Base-by-base conservation (phyloP, 2,888 invertebrate genomes). In the Habroteleia sp. region DNA sequence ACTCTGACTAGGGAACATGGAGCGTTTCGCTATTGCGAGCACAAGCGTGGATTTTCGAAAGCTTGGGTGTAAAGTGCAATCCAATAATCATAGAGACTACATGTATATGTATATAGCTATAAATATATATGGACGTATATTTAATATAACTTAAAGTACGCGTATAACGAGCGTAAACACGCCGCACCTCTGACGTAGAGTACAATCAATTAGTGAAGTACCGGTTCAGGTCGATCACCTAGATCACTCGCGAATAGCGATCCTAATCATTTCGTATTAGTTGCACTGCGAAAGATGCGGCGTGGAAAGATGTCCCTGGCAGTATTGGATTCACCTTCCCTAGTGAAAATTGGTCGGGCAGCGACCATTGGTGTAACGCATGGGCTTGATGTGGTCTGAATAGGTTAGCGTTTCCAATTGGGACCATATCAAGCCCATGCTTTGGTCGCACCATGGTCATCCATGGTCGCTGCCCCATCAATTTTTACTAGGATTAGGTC, bases 171-270 rank as follows among this genome's bases (percentile, higher is more conserved):
- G 63, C 76, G 77, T 78, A 72, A 76, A 74, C 16, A 79, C 74
- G 79, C 63, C 81, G 84, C 83, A 83, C 85, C 84, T 83, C 82
- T 83, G 83, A 86, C 84, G 81, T 85, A 84, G 84, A 85, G 84
- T 85, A 87, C 87, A 87, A 87, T 86, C 82, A 83, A 82, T 85
- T 83, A 85, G 83, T 69, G 82, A 84, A 86, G 82, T 85, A 84
- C 81, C 83, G 83, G 82, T 84, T 81, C 80, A 79, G 79, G 62
- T 82, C 79, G 83, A 77, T 80, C 79, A 76, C 50, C 68, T 74
- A 76, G 76, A 46, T 77, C 41, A 48, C 60, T 35, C 63, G 58
- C 56, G 44, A 48, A 31, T 48, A 58, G 44, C 52, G 8, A 58
- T 73, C 44, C 48, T 62, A 50, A 27, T 52, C 13, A 31, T 60